Evolutionary conservation across 2,797 vertebrate genomes (phyloP), one percentile per base, ranked within the genome.

Genomic region (Dromococcyx pavoninus): DNA sequence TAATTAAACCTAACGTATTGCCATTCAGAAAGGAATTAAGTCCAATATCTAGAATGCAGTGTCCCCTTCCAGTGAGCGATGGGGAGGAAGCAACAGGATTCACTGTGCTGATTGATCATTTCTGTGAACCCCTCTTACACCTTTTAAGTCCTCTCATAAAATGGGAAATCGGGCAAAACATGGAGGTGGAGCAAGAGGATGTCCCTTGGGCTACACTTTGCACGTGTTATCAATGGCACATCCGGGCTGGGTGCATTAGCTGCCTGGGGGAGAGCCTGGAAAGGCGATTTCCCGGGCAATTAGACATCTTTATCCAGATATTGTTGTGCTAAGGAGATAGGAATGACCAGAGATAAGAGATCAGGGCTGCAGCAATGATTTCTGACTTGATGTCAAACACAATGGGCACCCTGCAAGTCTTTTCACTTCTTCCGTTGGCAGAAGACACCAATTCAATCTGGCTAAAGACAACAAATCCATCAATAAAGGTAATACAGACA

Each of bases 21-120:
- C 94, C 91, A 87, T 95, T 96, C 90, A 97, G 91, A 91, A 96
- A 91, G 93, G 94, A 92, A 95, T 97, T 96, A 96, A 97, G 74
- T 19, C 81, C 37, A 22, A 82, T 84, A 81, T 92, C 95, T 92
- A 81, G 90, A 96, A 94, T 53, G 89, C 3, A 7, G 60, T 37
- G 60, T 91, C 93, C 92, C 91, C 69, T 93, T 92, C 51, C 74
- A 88, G 32, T 69, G 84, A 95, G 73, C 17, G 88, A 93, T 89
- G 61, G 54, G 56, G 69, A 90, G 43, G 74, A 93, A 88, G 69
- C 2, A 2, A 43, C 73, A 77, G 83, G 84, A 91, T 32, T 64
- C 72, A 44, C 50, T 6, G 61, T 58, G 80, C 69, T 57, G 65
- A 87, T 33, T 15, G 88, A 91, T 79, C 54, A 22, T 21, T 79